These are phyloP conservation scores for Pelecanus crispus DNA, from an alignment of 2,113 vertebrate species.

Conservation along the genomic window DNA sequence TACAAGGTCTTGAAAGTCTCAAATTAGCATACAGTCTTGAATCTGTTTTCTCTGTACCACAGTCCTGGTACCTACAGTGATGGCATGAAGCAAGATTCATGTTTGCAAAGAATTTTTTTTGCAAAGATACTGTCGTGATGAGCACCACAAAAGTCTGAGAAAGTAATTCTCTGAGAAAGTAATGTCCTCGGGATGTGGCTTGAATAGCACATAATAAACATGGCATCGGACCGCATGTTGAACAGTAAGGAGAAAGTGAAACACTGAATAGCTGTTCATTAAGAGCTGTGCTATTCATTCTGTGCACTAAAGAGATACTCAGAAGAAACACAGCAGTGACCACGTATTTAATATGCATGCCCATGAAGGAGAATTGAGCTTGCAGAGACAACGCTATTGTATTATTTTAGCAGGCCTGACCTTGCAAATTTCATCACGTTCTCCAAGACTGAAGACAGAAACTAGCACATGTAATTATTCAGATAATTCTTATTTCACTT, in stretches of 20 bases:
- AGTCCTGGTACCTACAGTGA: not conserved
- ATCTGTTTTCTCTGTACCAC: not conserved
- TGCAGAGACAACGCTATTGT: constrained; percentile 29
- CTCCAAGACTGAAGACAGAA: constrained; percentile 19
- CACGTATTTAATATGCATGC: constrained; percentile 53
- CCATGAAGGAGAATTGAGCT: constrained; percentile 21
- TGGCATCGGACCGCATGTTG: constrained; percentile 7
- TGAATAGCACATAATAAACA: constrained; percentile 8
- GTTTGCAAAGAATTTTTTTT: not conserved
- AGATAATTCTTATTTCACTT: constrained; percentile 2
- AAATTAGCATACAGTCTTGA: constrained; percentile 27
- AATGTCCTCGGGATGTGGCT: not conserved
- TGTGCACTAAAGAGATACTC: constrained; percentile 29
- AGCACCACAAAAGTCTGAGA: not conserved
- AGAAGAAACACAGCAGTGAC: constrained; percentile 47
- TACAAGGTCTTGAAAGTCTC: not conserved
- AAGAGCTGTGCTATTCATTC: constrained; percentile 26
- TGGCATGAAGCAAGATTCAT: not conserved
- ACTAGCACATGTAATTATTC: not conserved
- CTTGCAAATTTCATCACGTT: constrained; percentile 55
- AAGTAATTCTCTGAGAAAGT: constrained; percentile 28
- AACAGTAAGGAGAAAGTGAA: constrained; percentile 56
- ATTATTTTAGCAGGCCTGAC: constrained; percentile 36
- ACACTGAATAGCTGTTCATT: constrained; percentile 61
- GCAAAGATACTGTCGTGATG: not conserved